A percentile compares a stretch with the other conserved stretches of the same genome.
Conservation (phyloP, 1,140 invertebrate species). For the Acromyrmex heyeri region DNA sequence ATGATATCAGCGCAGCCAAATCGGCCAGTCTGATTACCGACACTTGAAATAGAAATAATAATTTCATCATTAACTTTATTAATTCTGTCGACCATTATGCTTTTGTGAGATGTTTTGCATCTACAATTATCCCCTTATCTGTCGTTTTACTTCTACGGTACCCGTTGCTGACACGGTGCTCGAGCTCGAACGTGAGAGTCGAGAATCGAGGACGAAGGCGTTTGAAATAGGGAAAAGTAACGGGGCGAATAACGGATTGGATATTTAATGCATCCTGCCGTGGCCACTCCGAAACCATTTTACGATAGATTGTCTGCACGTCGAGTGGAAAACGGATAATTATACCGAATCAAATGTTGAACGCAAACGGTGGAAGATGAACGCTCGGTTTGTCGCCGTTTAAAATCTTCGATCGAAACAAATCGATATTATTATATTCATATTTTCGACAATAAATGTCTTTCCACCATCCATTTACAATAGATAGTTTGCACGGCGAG, state of each 20-base stretch:
- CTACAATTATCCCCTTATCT: neutral
- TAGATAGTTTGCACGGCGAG: too few relatives aligned
- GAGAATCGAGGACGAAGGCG: conserved; percentile 72
- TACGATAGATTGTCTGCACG: conserved; percentile 19
- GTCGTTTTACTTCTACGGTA: neutral
- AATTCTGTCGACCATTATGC: neutral
- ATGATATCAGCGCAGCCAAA: neutral
- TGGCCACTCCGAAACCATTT: conserved; percentile 36
- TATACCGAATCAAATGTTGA: neutral
- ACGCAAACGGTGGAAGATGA: neutral
- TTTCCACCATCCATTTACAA: neutral
- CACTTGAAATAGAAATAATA: neutral
- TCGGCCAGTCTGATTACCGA: neutral
- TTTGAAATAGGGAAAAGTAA: conserved; percentile 78
- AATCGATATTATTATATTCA: neutral
- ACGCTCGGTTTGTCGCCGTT: neutral
- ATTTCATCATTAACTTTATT: conserved; percentile 12
- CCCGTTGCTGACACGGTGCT: neutral
- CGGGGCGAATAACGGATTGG: conserved; percentile 77
- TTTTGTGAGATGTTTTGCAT: too few relatives aligned
- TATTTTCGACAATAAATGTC: neutral
- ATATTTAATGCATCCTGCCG: conserved; percentile 73
- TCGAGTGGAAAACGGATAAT: neutral
- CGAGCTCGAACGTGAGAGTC: conserved; percentile 58
- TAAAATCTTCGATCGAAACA: neutral